phyloP scores from a whole-genome alignment of 2,113 vertebrate species.

The Catharus minimus region DNA sequence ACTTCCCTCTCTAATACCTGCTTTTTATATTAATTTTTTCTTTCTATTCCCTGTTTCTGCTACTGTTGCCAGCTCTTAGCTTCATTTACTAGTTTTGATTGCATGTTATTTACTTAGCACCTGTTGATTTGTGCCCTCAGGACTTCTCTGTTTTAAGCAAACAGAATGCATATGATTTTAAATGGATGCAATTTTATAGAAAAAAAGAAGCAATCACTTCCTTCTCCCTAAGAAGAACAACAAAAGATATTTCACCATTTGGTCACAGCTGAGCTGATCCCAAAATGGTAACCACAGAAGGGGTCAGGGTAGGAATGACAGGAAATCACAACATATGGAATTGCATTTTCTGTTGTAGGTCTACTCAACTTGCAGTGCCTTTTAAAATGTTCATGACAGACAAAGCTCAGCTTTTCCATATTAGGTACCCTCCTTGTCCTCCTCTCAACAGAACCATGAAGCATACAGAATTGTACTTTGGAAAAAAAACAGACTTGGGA shows the following conservation, averaged over 20 bases:
- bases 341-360: background rate
- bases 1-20: background rate
- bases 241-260: background rate
- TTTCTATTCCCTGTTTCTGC: background rate
- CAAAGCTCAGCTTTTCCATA: background rate
- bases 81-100: slow-evolving; percentile 53
- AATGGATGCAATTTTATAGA: background rate
- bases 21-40: background rate
- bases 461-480: background rate
- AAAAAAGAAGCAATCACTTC: slow-evolving; percentile 36
- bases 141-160: slow-evolving; percentile 12
- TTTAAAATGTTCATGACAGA: background rate
- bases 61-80: slow-evolving; percentile 6
- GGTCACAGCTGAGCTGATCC: background rate
- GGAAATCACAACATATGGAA: background rate
- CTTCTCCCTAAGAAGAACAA: background rate
- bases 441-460: slow-evolving; percentile 1
- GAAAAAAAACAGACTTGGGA: slow-evolving; percentile 56
- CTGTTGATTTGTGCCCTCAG: slow-evolving; percentile 14
- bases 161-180: slow-evolving; percentile 25
- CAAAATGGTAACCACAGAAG: background rate
- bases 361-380: background rate
- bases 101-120: slow-evolving; percentile 51
- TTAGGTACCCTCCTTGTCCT: background rate
- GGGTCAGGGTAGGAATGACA: background rate